Evolutionary conservation across 1,140 invertebrate genomes (phyloP).

Genomic region (Penaeus vannamei): DNA sequence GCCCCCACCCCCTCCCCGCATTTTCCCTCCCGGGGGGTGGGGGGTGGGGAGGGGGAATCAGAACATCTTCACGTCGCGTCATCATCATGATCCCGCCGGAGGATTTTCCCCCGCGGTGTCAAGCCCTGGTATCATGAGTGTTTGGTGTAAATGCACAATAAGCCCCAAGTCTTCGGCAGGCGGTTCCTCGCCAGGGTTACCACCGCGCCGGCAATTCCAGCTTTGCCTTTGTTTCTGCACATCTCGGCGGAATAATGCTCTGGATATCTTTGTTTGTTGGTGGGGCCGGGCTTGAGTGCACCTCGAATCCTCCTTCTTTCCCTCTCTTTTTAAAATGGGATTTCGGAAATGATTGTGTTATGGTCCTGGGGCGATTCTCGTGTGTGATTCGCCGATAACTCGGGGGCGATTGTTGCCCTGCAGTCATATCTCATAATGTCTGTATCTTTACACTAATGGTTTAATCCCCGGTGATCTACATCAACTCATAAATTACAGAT

Average conservation of each 20-base stretch:
- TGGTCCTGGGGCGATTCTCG: too few relatives aligned
- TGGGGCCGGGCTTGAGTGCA: too few relatives aligned
- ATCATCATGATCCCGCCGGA: slow-evolving; percentile 40
- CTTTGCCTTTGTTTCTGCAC: slow-evolving; percentile 45
- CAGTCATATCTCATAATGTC: too few relatives aligned
- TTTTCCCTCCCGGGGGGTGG: slow-evolving; percentile 8
- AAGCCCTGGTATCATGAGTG: slow-evolving; percentile 37
- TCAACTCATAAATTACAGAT: too few relatives aligned
- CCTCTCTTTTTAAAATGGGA: too few relatives aligned
- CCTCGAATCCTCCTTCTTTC: too few relatives aligned
- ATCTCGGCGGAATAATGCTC: slow-evolving; percentile 21
- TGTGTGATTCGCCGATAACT: too few relatives aligned
- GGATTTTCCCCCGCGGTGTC: slow-evolving; percentile 37
- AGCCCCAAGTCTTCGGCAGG: slow-evolving; percentile 45
- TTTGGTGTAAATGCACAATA: slow-evolving; percentile 46
- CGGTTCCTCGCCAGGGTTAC: slow-evolving; percentile 46
- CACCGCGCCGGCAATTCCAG: slow-evolving; percentile 49
- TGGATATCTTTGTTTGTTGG: neutral
- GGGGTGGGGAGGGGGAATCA: neutral
- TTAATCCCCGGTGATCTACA: too few relatives aligned
- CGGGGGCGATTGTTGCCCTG: too few relatives aligned
- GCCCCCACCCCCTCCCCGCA: neutral
- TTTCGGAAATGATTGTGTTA: too few relatives aligned
- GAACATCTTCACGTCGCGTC: slow-evolving; percentile 3
- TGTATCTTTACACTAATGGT: too few relatives aligned